Percentiles rank a stretch among this genome's conserved stretches.
Conservation (phyloP, 2,888 invertebrate genomes). For the Molanna angustata region DNA sequence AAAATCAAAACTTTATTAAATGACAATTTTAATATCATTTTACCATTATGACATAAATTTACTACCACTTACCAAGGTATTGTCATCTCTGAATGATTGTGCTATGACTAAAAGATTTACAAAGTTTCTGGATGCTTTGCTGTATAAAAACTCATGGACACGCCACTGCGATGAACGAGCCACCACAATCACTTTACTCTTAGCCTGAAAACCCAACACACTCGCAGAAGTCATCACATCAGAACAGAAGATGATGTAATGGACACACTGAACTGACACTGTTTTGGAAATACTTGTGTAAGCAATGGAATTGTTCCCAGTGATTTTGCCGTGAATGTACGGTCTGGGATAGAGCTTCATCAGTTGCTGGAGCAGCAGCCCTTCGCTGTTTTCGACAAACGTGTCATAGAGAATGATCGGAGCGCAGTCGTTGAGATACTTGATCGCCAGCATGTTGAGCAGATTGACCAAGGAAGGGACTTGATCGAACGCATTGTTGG, state of each 20-base stretch:
- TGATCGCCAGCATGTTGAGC: constrained; percentile 56
- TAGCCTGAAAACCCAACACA: constrained; percentile 61
- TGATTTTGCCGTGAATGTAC: constrained; percentile 62
- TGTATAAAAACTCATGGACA: constrained; percentile 66
- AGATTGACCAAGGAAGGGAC: constrained; percentile 59
- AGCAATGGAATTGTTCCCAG: constrained; percentile 46
- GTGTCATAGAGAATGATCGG: constrained; percentile 67
- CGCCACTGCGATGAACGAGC: constrained; percentile 73
- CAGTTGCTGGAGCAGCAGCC: constrained; percentile 56
- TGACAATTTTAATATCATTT: too few relatives aligned
- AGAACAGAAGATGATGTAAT: constrained; percentile 65
- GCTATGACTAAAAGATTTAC: constrained; percentile 69
- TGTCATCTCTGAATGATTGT: constrained; percentile 59
- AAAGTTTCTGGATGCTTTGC: constrained; percentile 61
- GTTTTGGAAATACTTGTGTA: constrained; percentile 48
- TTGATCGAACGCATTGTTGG: constrained; percentile 47
- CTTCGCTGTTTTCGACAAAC: constrained; percentile 55
- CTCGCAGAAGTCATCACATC: constrained; percentile 59
- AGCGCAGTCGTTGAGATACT: constrained; percentile 62
- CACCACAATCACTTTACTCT: constrained; percentile 63
- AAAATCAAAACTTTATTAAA: too few relatives aligned
- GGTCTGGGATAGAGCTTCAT: constrained; percentile 56
- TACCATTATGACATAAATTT: too few relatives aligned
- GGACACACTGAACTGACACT: constrained; percentile 53
- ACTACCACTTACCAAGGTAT: constrained; percentile 48